Conservation (phyloP, 2,888 invertebrate genomes). For the Neoascia interrupta region DNA sequence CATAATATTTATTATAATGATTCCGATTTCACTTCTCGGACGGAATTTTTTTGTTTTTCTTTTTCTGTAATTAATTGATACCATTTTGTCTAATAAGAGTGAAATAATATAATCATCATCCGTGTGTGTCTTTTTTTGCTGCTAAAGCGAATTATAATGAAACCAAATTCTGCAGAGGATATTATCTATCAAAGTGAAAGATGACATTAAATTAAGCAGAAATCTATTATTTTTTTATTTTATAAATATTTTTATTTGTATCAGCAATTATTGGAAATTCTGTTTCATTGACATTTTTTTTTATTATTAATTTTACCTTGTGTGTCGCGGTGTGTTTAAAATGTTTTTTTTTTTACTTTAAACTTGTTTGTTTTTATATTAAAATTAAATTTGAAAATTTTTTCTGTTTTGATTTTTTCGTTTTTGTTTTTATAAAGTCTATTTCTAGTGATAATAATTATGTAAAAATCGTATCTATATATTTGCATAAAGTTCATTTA, state of each 20-base stretch:
- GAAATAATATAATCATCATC: not conserved
- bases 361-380: no score
- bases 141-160: conserved; percentile 6
- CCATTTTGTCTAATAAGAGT: no score
- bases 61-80: conserved; percentile 48
- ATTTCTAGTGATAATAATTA: conserved; percentile 59
- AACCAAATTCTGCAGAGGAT: not conserved
- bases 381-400: conserved; percentile 19
- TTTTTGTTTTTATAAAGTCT: conserved; percentile 23
- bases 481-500: conserved; percentile 34
- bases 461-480: conserved; percentile 64
- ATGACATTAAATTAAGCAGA: no score
- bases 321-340: conserved; percentile 29
- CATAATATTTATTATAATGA: conserved; percentile 5
- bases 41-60: conserved; percentile 39
- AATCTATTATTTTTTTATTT: no score
- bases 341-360: no score
- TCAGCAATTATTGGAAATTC: conserved; percentile 47
- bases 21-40: conserved; percentile 61
- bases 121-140: no score
- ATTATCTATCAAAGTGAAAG: no score
- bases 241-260: no score
- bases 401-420: conserved; percentile 7
- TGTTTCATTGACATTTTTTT: conserved; percentile 49
- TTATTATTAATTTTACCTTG: conserved; percentile 3